Percentiles rank a stretch among this genome's conserved stretches.
These are phyloP conservation scores for Megaceryle torquata DNA, from an alignment of 2,113 vertebrate genomes.

Conservation along the genomic window DNA sequence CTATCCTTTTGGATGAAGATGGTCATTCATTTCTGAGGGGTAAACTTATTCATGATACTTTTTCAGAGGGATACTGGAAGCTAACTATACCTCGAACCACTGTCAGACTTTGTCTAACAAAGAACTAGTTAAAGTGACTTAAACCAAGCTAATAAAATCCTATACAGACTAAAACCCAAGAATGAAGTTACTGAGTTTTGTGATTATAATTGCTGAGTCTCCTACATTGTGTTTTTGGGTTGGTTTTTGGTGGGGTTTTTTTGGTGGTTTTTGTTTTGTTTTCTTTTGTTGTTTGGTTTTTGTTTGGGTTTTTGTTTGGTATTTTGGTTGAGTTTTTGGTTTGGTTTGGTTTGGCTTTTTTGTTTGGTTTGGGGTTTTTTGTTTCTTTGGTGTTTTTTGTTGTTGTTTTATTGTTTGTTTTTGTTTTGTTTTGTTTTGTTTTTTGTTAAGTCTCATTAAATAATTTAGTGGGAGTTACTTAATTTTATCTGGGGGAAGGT, in stretches of 20 bases:
- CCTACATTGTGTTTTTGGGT: neutral
- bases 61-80: neutral
- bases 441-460: neutral
- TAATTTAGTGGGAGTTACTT: fast-evolving
- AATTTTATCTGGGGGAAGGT: fast-evolving
- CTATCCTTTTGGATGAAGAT: neutral
- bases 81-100: neutral
- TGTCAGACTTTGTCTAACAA: neutral
- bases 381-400: neutral
- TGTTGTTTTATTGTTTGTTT: neutral
- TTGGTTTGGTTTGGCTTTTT: neutral
- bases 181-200: neutral
- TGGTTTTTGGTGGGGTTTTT: no score
- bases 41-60: neutral
- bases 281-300: neutral
- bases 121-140: neutral
- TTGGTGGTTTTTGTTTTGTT: no score
- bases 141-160: neutral
- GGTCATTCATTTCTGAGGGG: neutral
- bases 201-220: neutral
- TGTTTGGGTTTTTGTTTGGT: no score
- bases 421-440: no score
- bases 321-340: no score
- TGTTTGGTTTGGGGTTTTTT: no score
- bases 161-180: neutral